Conservation (phyloP, 2,888 invertebrate species). For the Xanthorhoe spadicearia region DNA sequence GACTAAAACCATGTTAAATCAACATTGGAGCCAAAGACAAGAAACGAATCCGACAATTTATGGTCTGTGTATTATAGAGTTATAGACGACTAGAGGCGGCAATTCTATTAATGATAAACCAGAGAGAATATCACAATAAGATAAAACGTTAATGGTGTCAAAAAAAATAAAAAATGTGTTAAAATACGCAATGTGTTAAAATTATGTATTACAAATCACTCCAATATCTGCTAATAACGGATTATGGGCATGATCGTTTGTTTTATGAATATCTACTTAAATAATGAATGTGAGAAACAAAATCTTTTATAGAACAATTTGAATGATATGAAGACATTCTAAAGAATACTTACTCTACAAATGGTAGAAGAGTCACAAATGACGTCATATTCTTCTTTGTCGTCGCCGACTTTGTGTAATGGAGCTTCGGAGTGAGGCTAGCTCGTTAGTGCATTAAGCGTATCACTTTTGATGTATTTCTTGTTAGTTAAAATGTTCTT, state of each 20-base stretch:
- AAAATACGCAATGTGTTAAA: too few relatives aligned
- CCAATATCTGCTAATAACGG: too few relatives aligned
- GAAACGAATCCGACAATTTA: conserved; percentile 81
- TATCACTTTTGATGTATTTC: conserved; percentile 34
- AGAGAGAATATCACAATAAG: background rate
- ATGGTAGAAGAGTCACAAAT: conserved; percentile 50
- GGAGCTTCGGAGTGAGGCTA: conserved; percentile 36
- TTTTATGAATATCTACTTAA: too few relatives aligned
- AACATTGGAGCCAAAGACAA: conserved; percentile 84
- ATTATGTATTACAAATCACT: background rate
- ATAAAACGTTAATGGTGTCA: too few relatives aligned
- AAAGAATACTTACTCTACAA: conserved; percentile 10
- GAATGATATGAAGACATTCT: background rate
- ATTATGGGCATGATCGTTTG: too few relatives aligned
- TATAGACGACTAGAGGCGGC: conserved; percentile 61
- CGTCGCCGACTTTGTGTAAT: conserved; percentile 51
- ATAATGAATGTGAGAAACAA: background rate
- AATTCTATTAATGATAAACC: background rate
- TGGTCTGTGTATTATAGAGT: conserved; percentile 68
- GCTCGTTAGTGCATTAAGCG: conserved; percentile 35
- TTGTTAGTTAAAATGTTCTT: conserved; percentile 21
- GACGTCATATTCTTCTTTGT: conserved; percentile 64
- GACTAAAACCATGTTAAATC: conserved; percentile 84
- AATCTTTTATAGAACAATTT: background rate
- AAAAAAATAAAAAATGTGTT: too few relatives aligned